These are phyloP conservation scores for Campoplex nolae DNA, from an alignment of 2,888 invertebrate genomes.

Conservation along the genomic window DNA sequence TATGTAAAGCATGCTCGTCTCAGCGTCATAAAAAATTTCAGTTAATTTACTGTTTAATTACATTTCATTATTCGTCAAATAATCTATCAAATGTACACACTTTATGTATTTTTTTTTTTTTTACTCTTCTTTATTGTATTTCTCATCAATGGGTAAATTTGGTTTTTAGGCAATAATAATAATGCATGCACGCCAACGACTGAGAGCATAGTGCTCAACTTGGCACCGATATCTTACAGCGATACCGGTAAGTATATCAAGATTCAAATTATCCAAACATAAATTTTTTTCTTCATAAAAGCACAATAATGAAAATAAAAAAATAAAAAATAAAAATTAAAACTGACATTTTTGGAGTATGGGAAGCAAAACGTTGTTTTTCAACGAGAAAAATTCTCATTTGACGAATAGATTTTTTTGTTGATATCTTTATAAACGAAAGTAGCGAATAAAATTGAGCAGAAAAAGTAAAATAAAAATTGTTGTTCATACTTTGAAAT, in stretches of 20 bases:
- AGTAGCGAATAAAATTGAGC: no score
- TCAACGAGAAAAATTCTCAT: no score
- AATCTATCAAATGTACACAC: neutral
- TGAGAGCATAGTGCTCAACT: constrained; percentile 89
- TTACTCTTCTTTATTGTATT: neutral
- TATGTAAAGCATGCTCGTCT: neutral
- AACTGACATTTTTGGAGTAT: no score
- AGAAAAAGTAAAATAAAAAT: no score
- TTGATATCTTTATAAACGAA: no score
- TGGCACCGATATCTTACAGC: constrained; percentile 87
- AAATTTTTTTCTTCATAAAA: no score
- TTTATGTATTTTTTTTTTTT: constrained; percentile 5
- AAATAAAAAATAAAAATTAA: no score
- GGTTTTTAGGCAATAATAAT: constrained; percentile 79
- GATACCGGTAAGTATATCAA: constrained; percentile 78
- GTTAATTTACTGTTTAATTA: neutral
- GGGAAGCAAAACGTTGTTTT: no score
- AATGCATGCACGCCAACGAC: constrained; percentile 79
- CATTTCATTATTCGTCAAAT: neutral
- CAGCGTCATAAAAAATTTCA: neutral
- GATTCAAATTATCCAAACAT: neutral
- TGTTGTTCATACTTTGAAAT: no score
- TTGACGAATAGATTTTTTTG: no score
- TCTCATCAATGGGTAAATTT: constrained; percentile 25
- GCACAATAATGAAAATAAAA: no score